Base-by-base conservation (phyloP, 2,888 invertebrate genomes). In the Pachycephus smyrnensis region DNA sequence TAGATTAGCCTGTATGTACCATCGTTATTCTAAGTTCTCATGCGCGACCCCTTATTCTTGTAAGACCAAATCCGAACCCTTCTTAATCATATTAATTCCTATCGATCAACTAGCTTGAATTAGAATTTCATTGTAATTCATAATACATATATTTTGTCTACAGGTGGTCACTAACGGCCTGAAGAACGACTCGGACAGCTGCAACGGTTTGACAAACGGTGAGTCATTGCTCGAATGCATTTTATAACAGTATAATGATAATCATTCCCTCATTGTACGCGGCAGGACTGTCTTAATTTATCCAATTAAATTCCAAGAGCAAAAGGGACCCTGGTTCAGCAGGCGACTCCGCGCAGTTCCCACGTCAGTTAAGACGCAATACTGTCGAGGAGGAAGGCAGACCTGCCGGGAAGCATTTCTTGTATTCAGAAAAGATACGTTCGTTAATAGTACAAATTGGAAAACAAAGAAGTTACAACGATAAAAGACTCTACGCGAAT, bases 91-190 rank as follows among this genome's bases (percentile, higher is more conserved):
- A 55, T 23, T 55, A 55, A 55, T 55, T 23, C 9, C 23, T 55
- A 23, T 55, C 55, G 6, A 55, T 55, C 55, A 55, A 23, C 0
- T 55, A 23, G 23, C 23, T 55, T n/a, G n/a, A 15, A 1, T 3
- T 9, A 23, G 9, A 55, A 23, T 23, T 55, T 55, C 23, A 55
- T 55, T 55, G 4, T 23, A 55, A 55, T 55, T 15, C 40, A 23
- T 40, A 40, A 23, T 40, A 40, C 23, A 40, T 23, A 40, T 55
- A 55, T 40, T 75, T 79, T 75, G 81, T 81, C 89, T 89, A 82
- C 88, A 90, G 90, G 88, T 90, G 87, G 89, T 88, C 81, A 83
- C 82, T 77, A 90, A 90, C 90, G 88, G 90, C 84, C 81, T 82
- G 80, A 86, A 84, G 81, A 85, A 79, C 84, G 85, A 87, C 79